phyloP scores from a whole-genome alignment of 1,140 invertebrate genomes.

The Holcopasites calliopsidis region DNA sequence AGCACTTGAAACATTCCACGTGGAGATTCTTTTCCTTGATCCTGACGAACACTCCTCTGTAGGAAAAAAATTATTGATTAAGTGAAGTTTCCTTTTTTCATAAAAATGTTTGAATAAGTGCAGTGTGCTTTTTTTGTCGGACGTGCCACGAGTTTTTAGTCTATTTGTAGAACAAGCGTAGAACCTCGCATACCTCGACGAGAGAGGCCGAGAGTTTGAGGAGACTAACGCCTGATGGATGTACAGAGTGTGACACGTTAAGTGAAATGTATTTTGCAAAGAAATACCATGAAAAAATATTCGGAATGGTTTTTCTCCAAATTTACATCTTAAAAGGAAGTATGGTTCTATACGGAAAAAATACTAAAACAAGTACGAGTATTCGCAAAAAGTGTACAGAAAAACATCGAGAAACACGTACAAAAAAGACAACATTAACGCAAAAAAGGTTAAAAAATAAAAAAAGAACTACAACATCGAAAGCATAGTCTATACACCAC shows the following conservation, averaged over 20 bases:
- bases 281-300: no score
- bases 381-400: neutral
- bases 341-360: no score
- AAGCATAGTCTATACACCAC: slow-evolving; percentile 43
- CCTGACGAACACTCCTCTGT: slow-evolving; percentile 95
- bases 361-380: neutral
- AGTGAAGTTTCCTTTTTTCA: neutral
- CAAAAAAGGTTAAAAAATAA: slow-evolving; percentile 32
- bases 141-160: slow-evolving; percentile 55
- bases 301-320: no score
- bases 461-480: slow-evolving; percentile 56
- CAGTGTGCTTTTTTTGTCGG: slow-evolving; percentile 38
- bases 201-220: slow-evolving; percentile 47
- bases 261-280: neutral
- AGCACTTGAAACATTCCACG: slow-evolving; percentile 98
- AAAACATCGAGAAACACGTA: slow-evolving; percentile 22
- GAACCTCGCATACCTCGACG: slow-evolving; percentile 58
- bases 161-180: neutral
- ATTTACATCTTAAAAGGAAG: no score
- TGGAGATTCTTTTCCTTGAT: slow-evolving; percentile 98
- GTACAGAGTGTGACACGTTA: neutral
- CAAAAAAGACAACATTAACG: slow-evolving; percentile 41
- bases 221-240: neutral
- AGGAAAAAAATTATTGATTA: neutral
- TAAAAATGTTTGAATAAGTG: slow-evolving; percentile 9